Evolutionary conservation across 2,797 vertebrate genomes (phyloP).

Genomic region (Phaenicophaeus curvirostris): DNA sequence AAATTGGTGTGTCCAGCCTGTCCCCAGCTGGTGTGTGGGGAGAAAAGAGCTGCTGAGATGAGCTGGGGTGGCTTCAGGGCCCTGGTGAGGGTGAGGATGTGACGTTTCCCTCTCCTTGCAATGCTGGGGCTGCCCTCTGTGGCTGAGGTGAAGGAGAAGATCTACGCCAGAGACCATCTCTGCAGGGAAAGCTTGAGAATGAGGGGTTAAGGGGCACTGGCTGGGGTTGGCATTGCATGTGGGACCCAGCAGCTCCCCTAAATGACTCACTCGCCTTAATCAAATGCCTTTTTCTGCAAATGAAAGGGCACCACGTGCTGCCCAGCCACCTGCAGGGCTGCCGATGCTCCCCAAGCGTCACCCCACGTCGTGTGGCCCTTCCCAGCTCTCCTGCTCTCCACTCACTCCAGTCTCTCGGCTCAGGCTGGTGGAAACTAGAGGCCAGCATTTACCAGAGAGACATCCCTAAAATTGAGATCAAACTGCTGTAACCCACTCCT

Average conservation of each 20-base stretch:
- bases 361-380: background rate
- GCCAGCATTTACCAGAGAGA: background rate
- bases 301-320: fast-evolving
- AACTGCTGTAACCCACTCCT: background rate
- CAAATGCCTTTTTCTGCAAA: background rate
- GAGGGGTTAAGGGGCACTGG: fast-evolving
- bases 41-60: background rate
- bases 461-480: background rate
- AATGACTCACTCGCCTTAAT: background rate
- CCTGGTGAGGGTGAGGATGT: background rate
- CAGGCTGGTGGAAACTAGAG: background rate
- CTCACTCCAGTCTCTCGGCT: background rate
- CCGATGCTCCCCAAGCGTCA: fast-evolving
- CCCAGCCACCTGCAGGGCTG: background rate
- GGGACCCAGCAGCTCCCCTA: fast-evolving
- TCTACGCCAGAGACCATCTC: background rate
- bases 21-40: background rate
- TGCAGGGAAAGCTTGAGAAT: background rate
- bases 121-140: too few relatives aligned
- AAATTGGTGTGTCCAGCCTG: background rate
- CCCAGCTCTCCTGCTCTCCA: background rate
- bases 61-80: background rate
- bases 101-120: background rate
- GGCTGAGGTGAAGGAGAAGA: background rate
- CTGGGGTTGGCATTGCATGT: background rate